A percentile compares a stretch with the other conserved stretches of the same genome.
These are phyloP conservation scores for Nycticorax nycticorax DNA, from an alignment of 2,113 vertebrate species.

Conservation along the genomic window DNA sequence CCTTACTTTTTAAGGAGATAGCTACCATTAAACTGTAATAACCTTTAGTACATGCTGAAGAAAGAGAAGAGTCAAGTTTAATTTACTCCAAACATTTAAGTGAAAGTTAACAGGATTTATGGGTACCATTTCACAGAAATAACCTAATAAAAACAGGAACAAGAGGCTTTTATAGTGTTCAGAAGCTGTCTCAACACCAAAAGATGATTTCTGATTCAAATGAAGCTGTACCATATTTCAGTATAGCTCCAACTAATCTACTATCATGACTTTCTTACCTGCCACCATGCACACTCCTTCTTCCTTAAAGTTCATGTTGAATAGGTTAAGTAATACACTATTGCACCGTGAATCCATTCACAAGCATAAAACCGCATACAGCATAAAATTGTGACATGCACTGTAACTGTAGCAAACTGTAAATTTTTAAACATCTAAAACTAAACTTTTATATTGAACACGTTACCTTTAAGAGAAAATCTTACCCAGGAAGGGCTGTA, in stretches of 20 bases:
- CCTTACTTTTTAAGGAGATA: background rate
- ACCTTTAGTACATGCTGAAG: background rate
- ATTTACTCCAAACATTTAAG: background rate
- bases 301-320: background rate
- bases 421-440: background rate
- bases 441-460: background rate
- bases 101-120: background rate
- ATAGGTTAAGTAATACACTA: background rate
- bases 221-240: background rate
- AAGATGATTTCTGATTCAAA: background rate
- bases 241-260: background rate
- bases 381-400: background rate
- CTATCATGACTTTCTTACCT: background rate
- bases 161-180: background rate
- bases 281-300: background rate
- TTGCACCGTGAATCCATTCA: background rate
- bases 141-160: background rate
- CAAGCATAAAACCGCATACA: background rate
- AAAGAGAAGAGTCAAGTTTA: background rate
- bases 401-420: background rate
- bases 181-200: background rate
- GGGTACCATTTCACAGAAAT: background rate
- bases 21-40: background rate
- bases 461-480: background rate
- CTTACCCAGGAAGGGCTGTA: background rate